phyloP scores from a whole-genome alignment of 1,140 invertebrate genomes.

The Eubasilissa regina region DNA sequence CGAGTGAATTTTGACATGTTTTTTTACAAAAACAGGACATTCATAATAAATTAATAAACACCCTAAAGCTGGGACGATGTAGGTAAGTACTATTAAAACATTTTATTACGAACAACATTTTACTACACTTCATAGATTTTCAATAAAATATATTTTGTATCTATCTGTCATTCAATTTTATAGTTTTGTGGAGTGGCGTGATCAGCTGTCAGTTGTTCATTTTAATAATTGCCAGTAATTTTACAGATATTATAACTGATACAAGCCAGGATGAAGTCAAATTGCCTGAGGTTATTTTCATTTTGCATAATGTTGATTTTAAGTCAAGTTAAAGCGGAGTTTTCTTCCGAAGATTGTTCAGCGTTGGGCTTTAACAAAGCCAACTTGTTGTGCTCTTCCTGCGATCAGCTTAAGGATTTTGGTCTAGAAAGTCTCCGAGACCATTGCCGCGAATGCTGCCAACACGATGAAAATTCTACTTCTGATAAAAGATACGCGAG shows the following conservation, averaged over 20 bases:
- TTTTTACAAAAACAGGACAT: too few species aligned
- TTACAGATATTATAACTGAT: too few species aligned
- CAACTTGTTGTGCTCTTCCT: conserved; percentile 90
- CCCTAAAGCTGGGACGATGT: too few species aligned
- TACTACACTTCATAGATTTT: too few species aligned
- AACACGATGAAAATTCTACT: conserved; percentile 75
- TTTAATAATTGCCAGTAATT: too few species aligned
- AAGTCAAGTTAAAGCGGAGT: conserved; percentile 68
- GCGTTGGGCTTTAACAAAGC: conserved; percentile 89
- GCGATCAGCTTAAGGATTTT: conserved; percentile 87
- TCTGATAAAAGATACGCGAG: conserved; percentile 84
- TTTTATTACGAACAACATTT: too few species aligned
- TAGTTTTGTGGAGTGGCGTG: background rate
- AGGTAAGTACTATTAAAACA: too few species aligned
- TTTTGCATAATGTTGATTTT: background rate
- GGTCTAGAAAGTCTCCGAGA: conserved; percentile 79
- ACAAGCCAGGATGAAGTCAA: too few species aligned
- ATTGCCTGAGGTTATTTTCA: background rate
- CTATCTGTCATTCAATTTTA: conserved; percentile 3
- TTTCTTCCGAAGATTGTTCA: conserved; percentile 87
- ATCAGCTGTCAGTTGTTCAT: background rate
- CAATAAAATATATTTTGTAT: too few species aligned
- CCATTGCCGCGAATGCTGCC: conserved; percentile 83
- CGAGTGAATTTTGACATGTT: too few species aligned
- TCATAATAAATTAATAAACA: too few species aligned